phyloP scores from a whole-genome alignment of 2,113 vertebrate genomes.

The Hydrolagus affinis region DNA sequence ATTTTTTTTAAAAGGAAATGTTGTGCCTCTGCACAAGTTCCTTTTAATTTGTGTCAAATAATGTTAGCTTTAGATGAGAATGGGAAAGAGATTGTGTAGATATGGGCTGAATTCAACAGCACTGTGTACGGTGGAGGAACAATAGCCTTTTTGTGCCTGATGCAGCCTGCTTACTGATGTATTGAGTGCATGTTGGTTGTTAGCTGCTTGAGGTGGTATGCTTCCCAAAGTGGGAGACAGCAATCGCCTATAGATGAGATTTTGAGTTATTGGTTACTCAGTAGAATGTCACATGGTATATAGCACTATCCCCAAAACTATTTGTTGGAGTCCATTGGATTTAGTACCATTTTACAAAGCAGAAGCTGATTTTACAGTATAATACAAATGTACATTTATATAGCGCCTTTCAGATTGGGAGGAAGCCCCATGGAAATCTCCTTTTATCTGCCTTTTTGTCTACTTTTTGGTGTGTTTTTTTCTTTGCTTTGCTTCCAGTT shows the following conservation, averaged over 20 bases:
- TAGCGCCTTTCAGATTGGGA: too few species aligned
- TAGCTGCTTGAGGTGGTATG: background rate
- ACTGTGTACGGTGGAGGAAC: background rate
- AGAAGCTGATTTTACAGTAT: too few species aligned
- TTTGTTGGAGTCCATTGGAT: too few species aligned
- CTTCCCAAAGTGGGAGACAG: background rate
- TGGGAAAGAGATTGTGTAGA: constrained; percentile 3
- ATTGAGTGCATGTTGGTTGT: constrained; percentile 2
- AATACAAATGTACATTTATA: too few species aligned
- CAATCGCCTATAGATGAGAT: background rate
- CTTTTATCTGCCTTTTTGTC: too few species aligned
- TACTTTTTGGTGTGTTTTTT: too few species aligned
- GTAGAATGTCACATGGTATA: too few species aligned
- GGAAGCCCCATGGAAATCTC: too few species aligned
- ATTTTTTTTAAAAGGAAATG: background rate
- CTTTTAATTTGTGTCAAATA: background rate
- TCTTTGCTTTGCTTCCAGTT: background rate
- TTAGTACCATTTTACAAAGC: too few species aligned
- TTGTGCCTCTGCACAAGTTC: background rate
- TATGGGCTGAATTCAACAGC: background rate
- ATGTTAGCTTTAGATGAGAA: background rate
- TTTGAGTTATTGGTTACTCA: too few species aligned
- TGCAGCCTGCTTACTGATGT: background rate
- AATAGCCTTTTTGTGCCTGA: background rate
- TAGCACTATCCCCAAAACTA: too few species aligned